A percentile compares a stretch with the other conserved stretches of the same genome.
These are phyloP conservation scores for Ochotona princeps DNA, from an alignment of 2,113 vertebrate genomes.

Conservation along the genomic window DNA sequence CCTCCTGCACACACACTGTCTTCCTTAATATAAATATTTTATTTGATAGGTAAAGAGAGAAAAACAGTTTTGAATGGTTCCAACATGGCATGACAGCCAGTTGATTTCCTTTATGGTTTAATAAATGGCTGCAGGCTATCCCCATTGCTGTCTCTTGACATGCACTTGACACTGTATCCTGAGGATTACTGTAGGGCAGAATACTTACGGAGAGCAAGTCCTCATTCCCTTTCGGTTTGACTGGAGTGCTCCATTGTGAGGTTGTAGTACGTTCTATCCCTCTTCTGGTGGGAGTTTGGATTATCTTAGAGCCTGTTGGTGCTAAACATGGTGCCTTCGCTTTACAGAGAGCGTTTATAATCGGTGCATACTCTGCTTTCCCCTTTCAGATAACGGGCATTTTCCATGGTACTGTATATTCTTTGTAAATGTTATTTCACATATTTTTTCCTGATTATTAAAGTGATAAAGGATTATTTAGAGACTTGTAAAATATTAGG, in stretches of 20 bases:
- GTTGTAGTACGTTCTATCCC: neutral
- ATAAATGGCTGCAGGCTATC: neutral
- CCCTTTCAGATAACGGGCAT: neutral
- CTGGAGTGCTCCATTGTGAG: neutral
- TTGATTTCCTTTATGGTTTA: constrained; percentile 13
- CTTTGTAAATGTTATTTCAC: neutral
- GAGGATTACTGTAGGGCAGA: neutral
- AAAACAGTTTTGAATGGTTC: neutral
- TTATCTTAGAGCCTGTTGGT: neutral
- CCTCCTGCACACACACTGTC: too few species aligned
- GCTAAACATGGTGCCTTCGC: neutral
- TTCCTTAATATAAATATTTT: too few species aligned
- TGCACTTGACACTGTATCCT: neutral
- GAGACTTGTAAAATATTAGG: constrained; percentile 18
- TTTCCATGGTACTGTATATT: neutral
- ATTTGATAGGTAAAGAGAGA: too few species aligned
- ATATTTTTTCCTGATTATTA: neutral
- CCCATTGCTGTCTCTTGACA: neutral
- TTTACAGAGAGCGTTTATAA: neutral
- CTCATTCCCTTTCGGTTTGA: neutral
- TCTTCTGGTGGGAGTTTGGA: neutral
- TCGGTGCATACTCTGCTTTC: neutral
- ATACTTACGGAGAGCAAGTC: neutral
- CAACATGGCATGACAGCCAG: neutral
- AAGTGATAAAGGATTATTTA: neutral